These are phyloP conservation scores for Charina bottae DNA, from an alignment of 2,113 vertebrate genomes.

Conservation along the genomic window DNA sequence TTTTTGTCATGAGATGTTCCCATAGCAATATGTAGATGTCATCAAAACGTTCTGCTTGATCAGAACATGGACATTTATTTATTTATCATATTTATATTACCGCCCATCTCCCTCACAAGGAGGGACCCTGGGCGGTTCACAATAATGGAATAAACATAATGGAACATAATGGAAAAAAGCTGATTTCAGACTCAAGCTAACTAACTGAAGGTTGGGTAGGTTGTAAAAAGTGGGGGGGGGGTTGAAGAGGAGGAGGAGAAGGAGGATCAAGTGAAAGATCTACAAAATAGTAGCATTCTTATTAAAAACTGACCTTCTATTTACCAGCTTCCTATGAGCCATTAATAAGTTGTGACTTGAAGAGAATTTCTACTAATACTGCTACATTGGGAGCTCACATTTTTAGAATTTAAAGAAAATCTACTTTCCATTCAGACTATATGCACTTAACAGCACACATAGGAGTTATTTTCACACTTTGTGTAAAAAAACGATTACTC, in stretches of 20 bases:
- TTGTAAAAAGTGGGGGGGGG: neutral
- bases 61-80: too few species aligned
- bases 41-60: neutral
- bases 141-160: too few species aligned
- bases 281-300: neutral
- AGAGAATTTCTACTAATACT: neutral
- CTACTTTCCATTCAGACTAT: neutral
- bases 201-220: neutral
- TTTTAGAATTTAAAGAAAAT: neutral
- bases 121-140: too few species aligned
- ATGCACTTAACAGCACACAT: neutral
- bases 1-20: neutral
- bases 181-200: neutral
- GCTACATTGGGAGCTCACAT: neutral
- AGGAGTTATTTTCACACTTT: neutral
- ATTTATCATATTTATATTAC: too few species aligned
- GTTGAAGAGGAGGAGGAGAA: conserved; percentile 2
- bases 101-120: too few species aligned
- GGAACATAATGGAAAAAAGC: neutral
- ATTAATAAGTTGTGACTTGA: neutral
- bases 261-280: neutral
- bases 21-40: conserved; percentile 3
- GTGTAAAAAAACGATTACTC: neutral
- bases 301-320: neutral
- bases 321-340: neutral